These are phyloP conservation scores for Podargus strigoides DNA, from an alignment of 2,797 vertebrate genomes.

Conservation along the genomic window DNA sequence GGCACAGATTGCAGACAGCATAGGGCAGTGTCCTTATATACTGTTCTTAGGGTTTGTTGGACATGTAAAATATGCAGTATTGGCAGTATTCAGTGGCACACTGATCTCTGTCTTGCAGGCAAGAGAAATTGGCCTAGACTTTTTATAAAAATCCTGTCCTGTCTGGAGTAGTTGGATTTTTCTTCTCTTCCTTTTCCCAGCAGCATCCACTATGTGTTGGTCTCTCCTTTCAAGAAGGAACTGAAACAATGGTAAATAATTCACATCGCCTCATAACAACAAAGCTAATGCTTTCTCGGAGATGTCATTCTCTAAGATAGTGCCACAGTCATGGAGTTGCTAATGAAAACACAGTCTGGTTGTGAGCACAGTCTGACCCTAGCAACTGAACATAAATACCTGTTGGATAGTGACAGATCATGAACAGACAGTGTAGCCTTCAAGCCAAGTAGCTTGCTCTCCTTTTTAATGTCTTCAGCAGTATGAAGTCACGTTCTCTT, in stretches of 20 bases:
- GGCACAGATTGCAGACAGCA: neutral
- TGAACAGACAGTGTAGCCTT: neutral
- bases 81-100: neutral
- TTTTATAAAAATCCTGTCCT: neutral
- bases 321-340: neutral
- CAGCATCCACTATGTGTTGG: neutral
- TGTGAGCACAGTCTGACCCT: neutral
- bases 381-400: neutral
- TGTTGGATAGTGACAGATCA: neutral
- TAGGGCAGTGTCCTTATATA: neutral
- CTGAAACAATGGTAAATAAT: neutral
- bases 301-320: neutral
- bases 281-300: neutral
- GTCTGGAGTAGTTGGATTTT: neutral
- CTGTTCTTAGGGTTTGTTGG: neutral
- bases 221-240: neutral
- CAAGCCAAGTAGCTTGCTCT: neutral
- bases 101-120: neutral
- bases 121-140: neutral
- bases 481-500: neutral
- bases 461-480: neutral
- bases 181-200: neutral
- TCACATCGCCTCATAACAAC: neutral
- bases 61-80: neutral
- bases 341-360: neutral